Evolutionary conservation across 23 tunicate genomes (phyloP).

Genomic region (Clavelina lepadiformis): DNA sequence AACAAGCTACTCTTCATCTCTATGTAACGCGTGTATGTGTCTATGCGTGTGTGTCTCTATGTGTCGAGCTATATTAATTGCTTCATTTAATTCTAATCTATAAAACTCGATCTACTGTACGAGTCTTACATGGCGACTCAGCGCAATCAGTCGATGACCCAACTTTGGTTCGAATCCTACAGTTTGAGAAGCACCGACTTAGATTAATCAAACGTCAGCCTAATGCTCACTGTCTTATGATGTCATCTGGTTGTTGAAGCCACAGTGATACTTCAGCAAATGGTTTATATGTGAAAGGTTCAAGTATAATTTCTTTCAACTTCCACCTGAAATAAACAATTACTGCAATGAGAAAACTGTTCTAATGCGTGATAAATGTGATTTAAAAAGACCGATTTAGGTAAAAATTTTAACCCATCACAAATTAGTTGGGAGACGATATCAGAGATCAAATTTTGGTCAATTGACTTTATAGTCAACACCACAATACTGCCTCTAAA

Average conservation of each 20-base stretch:
- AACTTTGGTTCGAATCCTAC: no score
- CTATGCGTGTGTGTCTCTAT: no score
- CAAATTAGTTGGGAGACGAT: neutral
- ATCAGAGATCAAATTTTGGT: neutral
- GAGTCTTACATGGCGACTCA: no score
- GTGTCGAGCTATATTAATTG: no score
- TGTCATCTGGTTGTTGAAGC: slow-evolving; percentile 39
- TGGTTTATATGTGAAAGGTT: slow-evolving; percentile 50
- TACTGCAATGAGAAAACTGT: neutral
- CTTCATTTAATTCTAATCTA: no score
- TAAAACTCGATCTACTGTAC: no score
- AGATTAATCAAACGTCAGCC: neutral
- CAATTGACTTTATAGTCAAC: neutral
- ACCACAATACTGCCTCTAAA: neutral
- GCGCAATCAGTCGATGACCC: no score
- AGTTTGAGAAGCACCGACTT: no score
- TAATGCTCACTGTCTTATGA: slow-evolving; percentile 30
- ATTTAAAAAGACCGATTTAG: no score
- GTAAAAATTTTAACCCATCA: neutral
- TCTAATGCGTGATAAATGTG: neutral
- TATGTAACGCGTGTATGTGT: no score
- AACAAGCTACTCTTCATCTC: no score
- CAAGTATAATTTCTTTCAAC: slow-evolving; percentile 16
- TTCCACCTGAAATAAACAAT: slow-evolving; percentile 19
- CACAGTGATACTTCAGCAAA: slow-evolving; percentile 21